phyloP scores from a whole-genome alignment of 2,797 vertebrate species.

The Hephaestus fuliginosus region DNA sequence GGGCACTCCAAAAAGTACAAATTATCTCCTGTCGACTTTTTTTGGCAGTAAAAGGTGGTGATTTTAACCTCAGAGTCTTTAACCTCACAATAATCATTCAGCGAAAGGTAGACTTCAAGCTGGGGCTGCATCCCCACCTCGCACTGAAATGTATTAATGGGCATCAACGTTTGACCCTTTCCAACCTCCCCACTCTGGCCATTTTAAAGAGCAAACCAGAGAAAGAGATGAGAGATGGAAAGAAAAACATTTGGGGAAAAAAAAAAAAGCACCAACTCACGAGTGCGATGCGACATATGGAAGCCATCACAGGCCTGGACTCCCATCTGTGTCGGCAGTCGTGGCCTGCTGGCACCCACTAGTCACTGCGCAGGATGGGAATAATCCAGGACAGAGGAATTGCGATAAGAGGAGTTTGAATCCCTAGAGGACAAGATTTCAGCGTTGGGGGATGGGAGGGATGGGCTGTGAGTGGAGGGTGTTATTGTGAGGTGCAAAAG shows the following conservation, averaged over 20 bases:
- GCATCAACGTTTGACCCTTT: conserved; percentile 64
- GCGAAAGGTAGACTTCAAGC: conserved; percentile 47
- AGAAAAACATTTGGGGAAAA: conserved; percentile 66
- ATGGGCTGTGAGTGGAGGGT: conserved; percentile 32
- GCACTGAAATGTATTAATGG: conserved; percentile 66
- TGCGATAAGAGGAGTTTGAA: conserved; percentile 76
- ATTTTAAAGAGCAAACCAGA: conserved; percentile 77
- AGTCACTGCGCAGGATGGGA: conserved; percentile 79
- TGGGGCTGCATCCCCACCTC: conserved; percentile 46
- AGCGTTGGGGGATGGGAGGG: conserved; percentile 38
- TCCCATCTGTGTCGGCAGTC: conserved; percentile 83
- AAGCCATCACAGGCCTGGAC: conserved; percentile 82
- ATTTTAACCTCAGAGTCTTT: conserved; percentile 71
- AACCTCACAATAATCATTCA: conserved; percentile 68
- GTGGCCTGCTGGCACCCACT: conserved; percentile 81
- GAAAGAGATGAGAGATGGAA: conserved; percentile 78
- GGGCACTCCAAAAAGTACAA: conserved; percentile 63
- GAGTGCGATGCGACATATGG: conserved; percentile 84
- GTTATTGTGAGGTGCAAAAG: conserved; percentile 70
- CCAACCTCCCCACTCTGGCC: conserved; percentile 48
- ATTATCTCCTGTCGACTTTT: conserved; percentile 71
- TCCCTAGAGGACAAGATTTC: conserved; percentile 73
- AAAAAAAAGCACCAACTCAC: conserved; percentile 52
- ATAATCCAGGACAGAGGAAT: conserved; percentile 84
- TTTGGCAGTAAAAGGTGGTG: conserved; percentile 69